phyloP scores from a whole-genome alignment of 2,797 vertebrate genomes.

The Danio aesculapii region DNA sequence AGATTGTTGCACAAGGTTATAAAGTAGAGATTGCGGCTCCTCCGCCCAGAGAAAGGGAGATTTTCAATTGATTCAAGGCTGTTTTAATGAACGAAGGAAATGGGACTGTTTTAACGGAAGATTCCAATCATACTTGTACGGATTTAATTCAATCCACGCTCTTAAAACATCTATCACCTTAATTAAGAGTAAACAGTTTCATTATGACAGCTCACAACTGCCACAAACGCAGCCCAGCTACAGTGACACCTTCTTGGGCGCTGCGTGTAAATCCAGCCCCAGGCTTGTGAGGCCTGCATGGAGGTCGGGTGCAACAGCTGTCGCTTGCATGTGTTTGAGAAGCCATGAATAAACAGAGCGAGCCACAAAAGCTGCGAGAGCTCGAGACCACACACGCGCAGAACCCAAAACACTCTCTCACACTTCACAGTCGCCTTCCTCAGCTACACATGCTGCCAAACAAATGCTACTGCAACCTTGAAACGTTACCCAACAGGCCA shows the following conservation, averaged over 20 bases:
- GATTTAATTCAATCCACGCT: background rate
- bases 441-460: conserved; percentile 46
- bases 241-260: conserved; percentile 17
- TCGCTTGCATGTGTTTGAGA: conserved; percentile 61
- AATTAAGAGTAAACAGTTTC: background rate
- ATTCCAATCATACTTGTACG: conserved; percentile 14
- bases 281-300: conserved; percentile 50
- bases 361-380: conserved; percentile 57
- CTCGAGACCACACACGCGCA: conserved; percentile 60
- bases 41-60: background rate
- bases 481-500: conserved; percentile 46
- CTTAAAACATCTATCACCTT: background rate
- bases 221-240: background rate
- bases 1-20: conserved; percentile 22
- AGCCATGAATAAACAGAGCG: conserved; percentile 62
- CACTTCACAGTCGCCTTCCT: conserved; percentile 47
- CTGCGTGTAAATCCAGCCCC: conserved; percentile 49
- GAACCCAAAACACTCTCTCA: conserved; percentile 32
- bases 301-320: conserved; percentile 58
- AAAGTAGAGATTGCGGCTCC: background rate
- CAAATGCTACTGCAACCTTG: conserved; percentile 62
- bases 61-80: conserved; percentile 7
- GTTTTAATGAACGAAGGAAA: background rate
- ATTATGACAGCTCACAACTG: background rate
- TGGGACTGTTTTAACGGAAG: background rate